Conservation (phyloP, 1,140 invertebrate genomes). For the Frieseomelitta varia region DNA sequence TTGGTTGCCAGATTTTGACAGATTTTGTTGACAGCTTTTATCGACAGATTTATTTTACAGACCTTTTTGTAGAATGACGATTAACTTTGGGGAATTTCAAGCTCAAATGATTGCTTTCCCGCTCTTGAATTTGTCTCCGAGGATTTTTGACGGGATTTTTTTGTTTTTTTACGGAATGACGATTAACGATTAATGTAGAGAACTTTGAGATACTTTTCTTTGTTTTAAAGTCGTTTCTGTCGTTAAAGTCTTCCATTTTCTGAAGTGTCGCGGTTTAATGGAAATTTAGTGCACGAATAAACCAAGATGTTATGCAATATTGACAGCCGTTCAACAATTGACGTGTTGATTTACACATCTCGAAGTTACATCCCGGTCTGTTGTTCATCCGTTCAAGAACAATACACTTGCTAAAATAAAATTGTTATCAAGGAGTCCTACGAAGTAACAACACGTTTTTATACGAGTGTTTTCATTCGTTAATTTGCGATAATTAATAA, state of each 20-base stretch:
- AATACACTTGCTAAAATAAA: not conserved
- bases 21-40: too few species aligned
- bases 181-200: not conserved
- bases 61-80: not conserved
- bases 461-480: not conserved
- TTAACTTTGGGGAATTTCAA: not conserved
- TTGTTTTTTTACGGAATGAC: not conserved
- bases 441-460: not conserved
- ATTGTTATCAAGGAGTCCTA: not conserved
- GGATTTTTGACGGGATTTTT: not conserved
- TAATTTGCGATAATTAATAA: too few species aligned
- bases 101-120: not conserved
- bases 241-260: not conserved
- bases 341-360: slow-evolving; percentile 20
- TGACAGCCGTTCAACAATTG: slow-evolving; percentile 3
- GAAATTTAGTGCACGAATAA: not conserved
- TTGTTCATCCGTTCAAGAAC: not conserved
- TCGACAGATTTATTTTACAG: not conserved
- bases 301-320: slow-evolving; percentile 10
- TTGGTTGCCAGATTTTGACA: too few species aligned
- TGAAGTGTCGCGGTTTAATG: not conserved
- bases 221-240: not conserved
- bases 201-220: not conserved
- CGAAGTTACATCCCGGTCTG: not conserved
- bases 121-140: too few species aligned